phyloP scores from a whole-genome alignment of 1,140 invertebrate species.

The Zaprionus vittiger region DNA sequence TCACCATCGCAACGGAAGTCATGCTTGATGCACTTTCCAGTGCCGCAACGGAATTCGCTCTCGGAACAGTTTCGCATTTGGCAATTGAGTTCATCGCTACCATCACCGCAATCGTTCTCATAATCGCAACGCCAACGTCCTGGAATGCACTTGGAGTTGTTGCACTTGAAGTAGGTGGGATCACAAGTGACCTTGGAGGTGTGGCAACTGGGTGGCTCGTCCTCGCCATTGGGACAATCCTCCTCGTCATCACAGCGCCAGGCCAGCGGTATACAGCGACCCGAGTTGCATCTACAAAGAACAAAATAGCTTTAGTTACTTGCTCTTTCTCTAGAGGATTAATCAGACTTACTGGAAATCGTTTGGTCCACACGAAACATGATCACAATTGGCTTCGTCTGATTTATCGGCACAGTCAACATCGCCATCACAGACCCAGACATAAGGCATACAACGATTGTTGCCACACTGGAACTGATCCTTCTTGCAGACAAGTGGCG shows the following conservation, averaged over 20 bases:
- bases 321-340: not conserved
- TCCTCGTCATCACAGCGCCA: slow-evolving; percentile 92
- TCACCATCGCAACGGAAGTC: slow-evolving; percentile 88
- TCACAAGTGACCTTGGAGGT: slow-evolving; percentile 87
- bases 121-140: slow-evolving; percentile 92
- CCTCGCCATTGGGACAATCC: slow-evolving; percentile 90
- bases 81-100: slow-evolving; percentile 90
- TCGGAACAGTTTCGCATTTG: slow-evolving; percentile 89
- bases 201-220: slow-evolving; percentile 87
- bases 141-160: slow-evolving; percentile 87
- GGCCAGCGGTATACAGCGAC: slow-evolving; percentile 91
- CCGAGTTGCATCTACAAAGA: slow-evolving; percentile 86
- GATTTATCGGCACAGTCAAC: slow-evolving; percentile 90
- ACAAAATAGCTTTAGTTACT: not conserved
- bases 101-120: slow-evolving; percentile 92
- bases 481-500: slow-evolving; percentile 85
- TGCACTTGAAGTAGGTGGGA: slow-evolving; percentile 90
- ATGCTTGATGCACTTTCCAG: slow-evolving; percentile 89
- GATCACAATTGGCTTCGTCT: slow-evolving; percentile 88
- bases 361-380: slow-evolving; percentile 86
- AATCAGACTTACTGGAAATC: slow-evolving; percentile 80
- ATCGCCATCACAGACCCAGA: slow-evolving; percentile 92
- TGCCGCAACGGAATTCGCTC: slow-evolving; percentile 89
- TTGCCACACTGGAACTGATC: slow-evolving; percentile 90
- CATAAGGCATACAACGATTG: slow-evolving; percentile 89